phyloP scores from a whole-genome alignment of 2,888 invertebrate genomes.

The Drosophila bunnanda region DNA sequence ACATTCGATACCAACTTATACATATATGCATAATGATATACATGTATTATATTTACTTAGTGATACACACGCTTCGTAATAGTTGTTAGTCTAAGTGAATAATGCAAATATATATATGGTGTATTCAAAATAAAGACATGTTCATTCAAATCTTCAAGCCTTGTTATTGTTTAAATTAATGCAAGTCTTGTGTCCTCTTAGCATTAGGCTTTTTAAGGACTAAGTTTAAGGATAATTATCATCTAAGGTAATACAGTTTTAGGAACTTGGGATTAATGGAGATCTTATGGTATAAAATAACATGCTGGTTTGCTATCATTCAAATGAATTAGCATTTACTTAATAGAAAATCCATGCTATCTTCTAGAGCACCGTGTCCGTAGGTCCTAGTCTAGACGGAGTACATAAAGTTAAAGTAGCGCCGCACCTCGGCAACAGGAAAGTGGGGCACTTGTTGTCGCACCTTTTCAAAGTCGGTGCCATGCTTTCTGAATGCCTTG shows the following conservation, averaged over 20 bases:
- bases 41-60: constrained; percentile 34
- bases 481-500: constrained; percentile 15
- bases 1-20: constrained; percentile 32
- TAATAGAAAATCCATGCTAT: not conserved
- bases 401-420: constrained; percentile 26
- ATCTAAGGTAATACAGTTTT: not conserved
- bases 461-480: constrained; percentile 18
- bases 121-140: constrained; percentile 49
- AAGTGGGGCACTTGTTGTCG: constrained; percentile 20
- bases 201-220: not conserved
- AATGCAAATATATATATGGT: constrained; percentile 20
- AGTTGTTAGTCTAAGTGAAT: constrained; percentile 33
- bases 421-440: constrained; percentile 26
- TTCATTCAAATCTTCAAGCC: constrained; percentile 27
- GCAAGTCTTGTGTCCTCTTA: not conserved
- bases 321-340: not conserved
- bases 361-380: not conserved
- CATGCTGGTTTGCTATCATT: too few relatives aligned
- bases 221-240: not conserved
- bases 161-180: not conserved
- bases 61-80: constrained; percentile 49
- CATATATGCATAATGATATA: constrained; percentile 30
- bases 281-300: not conserved
- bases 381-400: not conserved
- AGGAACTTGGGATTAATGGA: not conserved